A percentile compares a stretch with the other conserved stretches of the same genome.
These are phyloP conservation scores for Oryzias javanicus DNA, from an alignment of 2,113 vertebrate species.

Conservation along the genomic window DNA sequence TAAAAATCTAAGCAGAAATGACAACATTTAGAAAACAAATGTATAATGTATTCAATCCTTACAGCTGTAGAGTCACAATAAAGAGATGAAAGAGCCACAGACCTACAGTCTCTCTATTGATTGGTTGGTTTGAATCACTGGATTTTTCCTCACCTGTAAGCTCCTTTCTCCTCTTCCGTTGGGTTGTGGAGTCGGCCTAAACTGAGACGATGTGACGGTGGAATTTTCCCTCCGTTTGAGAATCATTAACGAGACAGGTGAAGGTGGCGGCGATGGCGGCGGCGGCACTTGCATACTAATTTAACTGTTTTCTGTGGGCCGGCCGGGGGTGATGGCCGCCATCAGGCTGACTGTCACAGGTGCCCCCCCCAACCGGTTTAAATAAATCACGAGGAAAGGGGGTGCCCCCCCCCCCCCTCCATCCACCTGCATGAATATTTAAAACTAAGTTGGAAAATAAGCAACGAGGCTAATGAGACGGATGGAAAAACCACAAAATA, in stretches of 20 bases:
- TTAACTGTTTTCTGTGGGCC: constrained; percentile 31
- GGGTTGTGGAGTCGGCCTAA: no score
- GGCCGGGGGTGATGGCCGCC: constrained; percentile 54
- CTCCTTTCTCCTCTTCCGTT: no score
- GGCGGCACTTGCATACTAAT: constrained; percentile 34
- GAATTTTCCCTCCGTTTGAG: constrained; percentile 27
- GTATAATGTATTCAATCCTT: no score
- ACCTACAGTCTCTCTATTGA: constrained; percentile 60
- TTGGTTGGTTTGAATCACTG: constrained; percentile 51
- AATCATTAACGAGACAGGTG: constrained; percentile 48
- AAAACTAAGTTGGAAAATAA: constrained; percentile 65
- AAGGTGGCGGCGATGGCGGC: constrained; percentile 32
- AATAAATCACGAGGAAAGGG: constrained; percentile 70
- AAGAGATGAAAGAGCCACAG: no score
- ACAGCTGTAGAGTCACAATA: no score
- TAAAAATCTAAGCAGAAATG: no score
- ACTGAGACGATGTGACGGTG: constrained; percentile 13
- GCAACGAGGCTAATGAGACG: constrained; percentile 41
- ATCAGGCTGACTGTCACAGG: constrained; percentile 65
- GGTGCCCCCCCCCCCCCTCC: constrained; percentile 41
- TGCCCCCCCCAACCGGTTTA: constrained; percentile 64
- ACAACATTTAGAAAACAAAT: no score
- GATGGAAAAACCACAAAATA: constrained; percentile 14
- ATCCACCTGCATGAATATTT: constrained; percentile 74
- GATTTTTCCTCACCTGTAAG: constrained; percentile 41